A percentile compares a stretch with the other conserved stretches of the same genome.
These are phyloP conservation scores for Aspidiotus destructor DNA, from an alignment of 2,888 invertebrate genomes.

Conservation along the genomic window DNA sequence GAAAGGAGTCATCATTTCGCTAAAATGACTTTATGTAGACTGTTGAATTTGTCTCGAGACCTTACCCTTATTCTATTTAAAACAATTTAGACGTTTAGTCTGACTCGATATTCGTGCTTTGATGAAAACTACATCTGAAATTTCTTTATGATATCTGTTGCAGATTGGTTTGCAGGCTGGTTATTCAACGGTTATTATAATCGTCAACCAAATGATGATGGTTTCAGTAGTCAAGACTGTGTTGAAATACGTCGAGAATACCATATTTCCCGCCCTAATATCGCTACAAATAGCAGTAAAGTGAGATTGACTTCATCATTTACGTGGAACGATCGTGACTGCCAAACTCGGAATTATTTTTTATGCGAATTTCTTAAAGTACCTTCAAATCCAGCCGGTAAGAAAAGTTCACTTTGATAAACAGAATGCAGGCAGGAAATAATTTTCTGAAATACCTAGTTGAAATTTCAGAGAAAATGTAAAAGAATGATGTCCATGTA, in stretches of 20 bases:
- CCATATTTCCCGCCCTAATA: slow-evolving; percentile 43
- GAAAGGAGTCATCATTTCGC: too few species aligned
- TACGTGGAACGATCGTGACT: slow-evolving; percentile 75
- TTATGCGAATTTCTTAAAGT: slow-evolving; percentile 54
- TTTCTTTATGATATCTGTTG: not conserved
- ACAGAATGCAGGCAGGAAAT: not conserved
- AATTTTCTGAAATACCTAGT: too few species aligned
- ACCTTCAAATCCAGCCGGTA: slow-evolving; percentile 18
- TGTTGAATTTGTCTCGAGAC: too few species aligned
- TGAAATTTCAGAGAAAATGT: too few species aligned
- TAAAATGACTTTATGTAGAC: too few species aligned
- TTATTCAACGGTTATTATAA: slow-evolving; percentile 55
- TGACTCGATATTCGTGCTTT: too few species aligned
- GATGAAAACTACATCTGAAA: too few species aligned
- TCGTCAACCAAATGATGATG: slow-evolving; percentile 71
- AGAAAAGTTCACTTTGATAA: not conserved
- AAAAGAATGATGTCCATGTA: too few species aligned
- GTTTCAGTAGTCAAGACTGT: slow-evolving; percentile 69
- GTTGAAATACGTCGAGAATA: slow-evolving; percentile 63
- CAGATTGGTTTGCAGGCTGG: slow-evolving; percentile 81
- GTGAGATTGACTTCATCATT: slow-evolving; percentile 43
- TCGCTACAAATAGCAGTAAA: slow-evolving; percentile 29
- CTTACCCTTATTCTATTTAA: too few species aligned
- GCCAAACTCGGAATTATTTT: slow-evolving; percentile 61
- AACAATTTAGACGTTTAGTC: too few species aligned